Conservation (phyloP, 1,140 invertebrate species). For the Neodiprion fabricii region DNA sequence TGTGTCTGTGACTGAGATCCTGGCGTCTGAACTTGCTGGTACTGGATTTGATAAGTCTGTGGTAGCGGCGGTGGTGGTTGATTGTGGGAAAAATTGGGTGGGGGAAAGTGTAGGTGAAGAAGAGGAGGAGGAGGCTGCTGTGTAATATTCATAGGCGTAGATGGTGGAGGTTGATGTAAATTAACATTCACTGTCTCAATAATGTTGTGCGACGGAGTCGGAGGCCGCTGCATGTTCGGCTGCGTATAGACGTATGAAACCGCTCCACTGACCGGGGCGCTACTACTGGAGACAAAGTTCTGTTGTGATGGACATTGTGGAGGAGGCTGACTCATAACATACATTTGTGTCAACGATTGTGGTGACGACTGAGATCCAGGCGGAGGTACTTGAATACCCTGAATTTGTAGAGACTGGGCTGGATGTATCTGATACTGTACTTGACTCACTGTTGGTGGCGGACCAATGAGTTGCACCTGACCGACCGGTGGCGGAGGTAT, state of each 20-base stretch:
- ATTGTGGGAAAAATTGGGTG: constrained; percentile 55
- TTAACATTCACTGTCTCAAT: constrained; percentile 57
- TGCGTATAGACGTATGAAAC: constrained; percentile 59
- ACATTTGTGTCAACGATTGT: constrained; percentile 57
- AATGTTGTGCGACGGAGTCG: constrained; percentile 50
- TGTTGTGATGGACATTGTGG: constrained; percentile 46
- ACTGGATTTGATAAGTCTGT: constrained; percentile 59
- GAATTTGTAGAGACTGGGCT: constrained; percentile 56
- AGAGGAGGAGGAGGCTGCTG: constrained; percentile 53
- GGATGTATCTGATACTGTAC: constrained; percentile 60
- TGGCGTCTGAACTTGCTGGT: constrained; percentile 49
- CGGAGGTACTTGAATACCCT: constrained; percentile 43
- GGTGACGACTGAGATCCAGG: constrained; percentile 52
- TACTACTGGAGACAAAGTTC: constrained; percentile 51
- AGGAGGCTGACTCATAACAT: constrained; percentile 59
- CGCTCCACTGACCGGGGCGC: constrained; percentile 44
- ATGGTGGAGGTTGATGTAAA: constrained; percentile 53
- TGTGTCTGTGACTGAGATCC: constrained; percentile 49
- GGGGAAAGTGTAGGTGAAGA: constrained; percentile 55
- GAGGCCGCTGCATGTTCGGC: constrained; percentile 47
- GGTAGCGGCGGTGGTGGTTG: constrained; percentile 57
- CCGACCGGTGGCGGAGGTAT: constrained; percentile 51
- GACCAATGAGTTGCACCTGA: constrained; percentile 57
- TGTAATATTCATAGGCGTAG: constrained; percentile 46
- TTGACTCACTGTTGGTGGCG: constrained; percentile 56